Evolutionary conservation across 2,113 vertebrate genomes (phyloP).

Genomic region (Crocuta crocuta): DNA sequence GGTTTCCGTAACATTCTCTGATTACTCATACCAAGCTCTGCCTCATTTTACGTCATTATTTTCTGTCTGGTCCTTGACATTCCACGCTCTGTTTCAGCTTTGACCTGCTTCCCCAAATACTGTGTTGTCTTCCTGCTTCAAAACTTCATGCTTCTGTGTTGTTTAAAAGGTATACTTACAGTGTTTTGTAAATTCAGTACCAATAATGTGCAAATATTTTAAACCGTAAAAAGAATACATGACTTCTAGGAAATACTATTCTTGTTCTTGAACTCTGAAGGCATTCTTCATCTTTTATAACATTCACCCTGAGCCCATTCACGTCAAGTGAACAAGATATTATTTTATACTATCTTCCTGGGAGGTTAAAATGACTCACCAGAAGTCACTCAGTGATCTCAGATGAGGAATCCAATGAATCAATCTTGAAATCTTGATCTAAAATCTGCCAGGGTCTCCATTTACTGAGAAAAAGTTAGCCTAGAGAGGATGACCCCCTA

Average conservation of each 20-base stretch:
- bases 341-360: neutral
- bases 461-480: conserved; percentile 33
- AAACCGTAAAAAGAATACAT: neutral
- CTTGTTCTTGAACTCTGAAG: conserved; percentile 24
- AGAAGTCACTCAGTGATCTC: conserved; percentile 8
- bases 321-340: neutral
- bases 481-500: neutral
- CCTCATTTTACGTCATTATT: neutral
- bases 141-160: neutral
- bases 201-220: neutral
- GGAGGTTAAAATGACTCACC: conserved; percentile 9
- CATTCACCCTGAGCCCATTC: neutral
- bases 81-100: neutral
- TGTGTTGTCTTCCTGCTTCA: neutral
- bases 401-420: neutral
- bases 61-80: neutral
- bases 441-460: neutral
- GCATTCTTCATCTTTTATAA: neutral
- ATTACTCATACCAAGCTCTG: neutral
- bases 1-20: neutral
- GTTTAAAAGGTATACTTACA: neutral
- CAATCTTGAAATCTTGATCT: conserved; percentile 4
- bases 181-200: conserved; percentile 30
- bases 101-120: neutral
- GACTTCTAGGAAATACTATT: neutral